phyloP scores from a whole-genome alignment of 2,888 invertebrate genomes.

The Pristionchus fissidentatus region DNA sequence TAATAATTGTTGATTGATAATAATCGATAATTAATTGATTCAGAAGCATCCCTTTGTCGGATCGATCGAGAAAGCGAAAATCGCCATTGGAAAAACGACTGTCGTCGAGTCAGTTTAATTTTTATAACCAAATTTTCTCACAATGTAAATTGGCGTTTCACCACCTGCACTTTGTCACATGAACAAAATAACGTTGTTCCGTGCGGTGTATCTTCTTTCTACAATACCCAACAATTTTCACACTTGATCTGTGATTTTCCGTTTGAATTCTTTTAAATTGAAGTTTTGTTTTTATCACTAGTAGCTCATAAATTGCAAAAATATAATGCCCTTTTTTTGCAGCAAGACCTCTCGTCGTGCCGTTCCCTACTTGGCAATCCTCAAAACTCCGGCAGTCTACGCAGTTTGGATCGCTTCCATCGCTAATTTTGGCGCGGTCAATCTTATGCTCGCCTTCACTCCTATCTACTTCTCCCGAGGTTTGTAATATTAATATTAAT shows the following conservation, averaged over 20 bases:
- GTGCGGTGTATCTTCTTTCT: too few species aligned
- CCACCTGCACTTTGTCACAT: neutral
- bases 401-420: constrained; percentile 74
- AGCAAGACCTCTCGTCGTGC: constrained; percentile 67
- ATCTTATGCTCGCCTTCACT: constrained; percentile 74
- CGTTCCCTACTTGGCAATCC: constrained; percentile 69
- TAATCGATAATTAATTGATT: too few species aligned
- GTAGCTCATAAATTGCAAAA: too few species aligned
- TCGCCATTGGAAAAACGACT: constrained; percentile 71
- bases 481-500: neutral
- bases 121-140: too few species aligned
- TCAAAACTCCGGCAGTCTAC: constrained; percentile 71
- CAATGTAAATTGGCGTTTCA: too few species aligned
- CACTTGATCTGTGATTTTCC: too few species aligned
- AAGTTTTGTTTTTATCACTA: too few species aligned
- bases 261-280: too few species aligned
- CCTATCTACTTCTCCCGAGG: constrained; percentile 66
- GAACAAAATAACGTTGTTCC: too few species aligned
- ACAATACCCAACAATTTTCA: too few species aligned
- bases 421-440: constrained; percentile 74
- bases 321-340: too few species aligned
- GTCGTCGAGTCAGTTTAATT: constrained; percentile 56
- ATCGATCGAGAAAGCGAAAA: constrained; percentile 70
- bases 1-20: neutral
- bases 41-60: constrained; percentile 70